Evolutionary conservation across 2,113 vertebrate genomes (phyloP).

Genomic region (Alexandromys fortis): DNA sequence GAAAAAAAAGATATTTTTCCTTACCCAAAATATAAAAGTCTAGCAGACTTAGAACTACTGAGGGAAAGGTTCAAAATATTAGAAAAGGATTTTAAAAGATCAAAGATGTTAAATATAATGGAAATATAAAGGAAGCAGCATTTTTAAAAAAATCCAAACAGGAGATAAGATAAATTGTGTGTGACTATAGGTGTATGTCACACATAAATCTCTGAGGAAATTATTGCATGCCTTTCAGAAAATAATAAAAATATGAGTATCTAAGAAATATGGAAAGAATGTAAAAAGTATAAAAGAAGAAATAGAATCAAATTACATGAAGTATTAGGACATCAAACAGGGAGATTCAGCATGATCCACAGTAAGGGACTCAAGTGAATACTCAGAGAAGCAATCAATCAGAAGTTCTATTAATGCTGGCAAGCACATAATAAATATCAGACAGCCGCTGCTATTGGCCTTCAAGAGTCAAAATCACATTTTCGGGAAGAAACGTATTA

Average conservation of each 20-base stretch:
- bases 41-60: not conserved
- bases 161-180: not conserved
- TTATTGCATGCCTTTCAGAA: not conserved
- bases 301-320: not conserved
- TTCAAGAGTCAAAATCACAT: not conserved
- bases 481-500: conserved; percentile 19
- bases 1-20: not conserved
- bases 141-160: conserved; percentile 27
- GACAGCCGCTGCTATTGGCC: not conserved
- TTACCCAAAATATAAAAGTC: not conserved
- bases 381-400: conserved; percentile 1
- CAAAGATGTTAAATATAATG: not conserved
- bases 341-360: not conserved
- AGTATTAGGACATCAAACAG: not conserved
- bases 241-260: not conserved
- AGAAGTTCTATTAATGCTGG: not conserved
- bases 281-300: not conserved
- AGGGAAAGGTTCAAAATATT: not conserved
- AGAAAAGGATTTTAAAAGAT: not conserved
- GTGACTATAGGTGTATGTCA: no score
- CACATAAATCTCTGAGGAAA: not conserved
- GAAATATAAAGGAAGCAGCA: not conserved
- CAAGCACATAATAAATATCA: not conserved
- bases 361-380: not conserved
- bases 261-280: not conserved